Percentiles rank a stretch among this genome's conserved stretches.
These are phyloP conservation scores for Papilio aristodemus DNA, from an alignment of 1,140 invertebrate genomes.

Conservation along the genomic window DNA sequence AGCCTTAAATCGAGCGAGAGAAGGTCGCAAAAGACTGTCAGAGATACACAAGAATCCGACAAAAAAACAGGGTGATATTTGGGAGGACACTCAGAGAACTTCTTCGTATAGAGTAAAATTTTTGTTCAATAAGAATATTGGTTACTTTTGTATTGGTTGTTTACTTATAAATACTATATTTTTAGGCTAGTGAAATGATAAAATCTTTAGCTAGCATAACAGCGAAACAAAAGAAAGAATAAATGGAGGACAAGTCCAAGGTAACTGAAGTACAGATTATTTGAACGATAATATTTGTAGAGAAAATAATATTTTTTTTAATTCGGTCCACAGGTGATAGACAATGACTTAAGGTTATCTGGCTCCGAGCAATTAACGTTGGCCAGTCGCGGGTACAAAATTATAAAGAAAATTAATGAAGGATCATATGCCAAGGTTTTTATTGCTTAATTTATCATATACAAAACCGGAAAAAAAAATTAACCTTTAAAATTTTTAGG, in stretches of 20 bases:
- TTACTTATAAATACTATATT: slow-evolving; percentile 34
- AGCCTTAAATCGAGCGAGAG: slow-evolving; percentile 66
- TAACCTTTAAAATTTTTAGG: slow-evolving; percentile 48
- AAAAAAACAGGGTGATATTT: slow-evolving; percentile 66
- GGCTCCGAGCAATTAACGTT: slow-evolving; percentile 82
- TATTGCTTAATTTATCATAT: neutral
- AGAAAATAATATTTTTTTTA: slow-evolving; percentile 12
- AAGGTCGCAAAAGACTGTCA: slow-evolving; percentile 60
- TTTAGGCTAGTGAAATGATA: slow-evolving; percentile 71
- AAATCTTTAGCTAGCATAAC: slow-evolving; percentile 66
- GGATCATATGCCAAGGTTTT: slow-evolving; percentile 84
- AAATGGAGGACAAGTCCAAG: slow-evolving; percentile 67
- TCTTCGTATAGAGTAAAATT: slow-evolving; percentile 58
- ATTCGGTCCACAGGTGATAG: slow-evolving; percentile 43
- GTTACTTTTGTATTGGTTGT: neutral
- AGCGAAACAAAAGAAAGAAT: slow-evolving; percentile 56
- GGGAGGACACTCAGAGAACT: slow-evolving; percentile 50
- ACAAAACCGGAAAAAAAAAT: neutral
- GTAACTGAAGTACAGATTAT: slow-evolving; percentile 36
- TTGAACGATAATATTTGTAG: neutral
- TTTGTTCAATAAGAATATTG: slow-evolving; percentile 1
- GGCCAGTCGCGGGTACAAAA: slow-evolving; percentile 80
- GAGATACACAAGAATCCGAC: slow-evolving; percentile 51
- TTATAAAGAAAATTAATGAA: slow-evolving; percentile 84
- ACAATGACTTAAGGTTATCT: slow-evolving; percentile 68